Evolutionary conservation across 2,113 vertebrate species (phyloP), one percentile per base, ranked within the genome.

Genomic region (Campylomormyrus tamandua): DNA sequence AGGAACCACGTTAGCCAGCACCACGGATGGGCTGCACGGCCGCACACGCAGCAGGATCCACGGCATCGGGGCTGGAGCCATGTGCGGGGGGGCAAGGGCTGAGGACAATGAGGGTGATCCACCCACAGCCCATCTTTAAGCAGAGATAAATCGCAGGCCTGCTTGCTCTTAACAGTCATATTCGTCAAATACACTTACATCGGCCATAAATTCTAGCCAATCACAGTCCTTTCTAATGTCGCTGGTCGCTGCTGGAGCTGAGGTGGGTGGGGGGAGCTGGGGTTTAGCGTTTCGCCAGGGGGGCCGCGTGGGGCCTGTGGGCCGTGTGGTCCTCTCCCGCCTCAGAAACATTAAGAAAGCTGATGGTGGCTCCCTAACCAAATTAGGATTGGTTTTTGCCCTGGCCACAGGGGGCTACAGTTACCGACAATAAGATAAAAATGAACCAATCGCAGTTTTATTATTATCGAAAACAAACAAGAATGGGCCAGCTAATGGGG

Each of bases 391-490:
- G 96, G 95, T 95, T 96, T 96, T 96, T 93, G 91, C 91, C 94
- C 94, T 62, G 90, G 94, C 95, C 95, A 95, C 95, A 91, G 93
- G 94, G 93, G 94, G 96, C 93, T 96, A 95, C 93, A 94, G 96
- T 96, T 96, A 96, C 96, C 95, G 94, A 95, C 95, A 96, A 96
- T 96, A 95, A 96, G 96, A 96, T 96, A 96, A 92, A 95, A 96
- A 93, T 93, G 94, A 95, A 94, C 95, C 95, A 96, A 96, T 96
- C 96, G 94, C 94, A 95, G 96, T 96, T 96, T 95, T 93, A 95
- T 95, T 95, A 94, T 95, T 95, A 96, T 96, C 95, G 95, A 96
- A 96, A 96, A 96, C 95, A 96, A 96, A 96, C 96, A 96, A 39
- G 96, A 95, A 95, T 94, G 94, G 93, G 95, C 35, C 31, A 66